Conservation (phyloP, 1,140 invertebrate species). For the Brachionus manjavacas region DNA sequence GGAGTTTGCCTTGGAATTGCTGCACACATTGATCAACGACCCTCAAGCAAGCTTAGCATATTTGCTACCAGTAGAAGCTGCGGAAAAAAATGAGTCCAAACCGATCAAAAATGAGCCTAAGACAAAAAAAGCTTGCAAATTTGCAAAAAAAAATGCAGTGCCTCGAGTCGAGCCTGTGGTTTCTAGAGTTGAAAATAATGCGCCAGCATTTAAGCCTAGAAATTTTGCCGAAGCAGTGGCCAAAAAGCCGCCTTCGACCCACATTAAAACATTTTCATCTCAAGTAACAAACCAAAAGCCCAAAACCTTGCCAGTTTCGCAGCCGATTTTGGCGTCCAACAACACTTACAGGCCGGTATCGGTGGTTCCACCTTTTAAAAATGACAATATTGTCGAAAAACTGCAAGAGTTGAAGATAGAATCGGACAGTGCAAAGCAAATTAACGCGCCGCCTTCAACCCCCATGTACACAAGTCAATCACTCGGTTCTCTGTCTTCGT, state of each 20-base stretch:
- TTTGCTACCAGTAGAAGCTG: background rate
- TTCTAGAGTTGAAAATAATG: background rate
- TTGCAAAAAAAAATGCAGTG: background rate
- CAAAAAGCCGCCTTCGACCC: background rate
- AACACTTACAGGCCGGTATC: background rate
- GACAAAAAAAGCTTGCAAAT: background rate
- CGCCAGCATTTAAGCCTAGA: background rate
- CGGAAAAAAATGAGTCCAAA: background rate
- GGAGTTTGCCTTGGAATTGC: background rate
- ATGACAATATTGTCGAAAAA: background rate
- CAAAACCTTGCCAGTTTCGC: background rate
- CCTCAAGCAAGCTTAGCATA: background rate
- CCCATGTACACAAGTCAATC: background rate
- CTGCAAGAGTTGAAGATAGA: background rate
- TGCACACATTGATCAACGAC: conserved; percentile 17
- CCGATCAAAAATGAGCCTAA: background rate
- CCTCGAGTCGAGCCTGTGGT: background rate
- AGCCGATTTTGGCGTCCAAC: background rate
- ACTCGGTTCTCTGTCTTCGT: background rate
- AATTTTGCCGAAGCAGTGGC: conserved; percentile 28
- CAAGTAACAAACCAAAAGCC: background rate
- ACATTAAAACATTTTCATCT: background rate
- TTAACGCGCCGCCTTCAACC: background rate
- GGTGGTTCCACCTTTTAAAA: background rate
- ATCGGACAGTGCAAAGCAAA: background rate